These are phyloP conservation scores for Sarcophaga caerulescens DNA, from an alignment of 2,888 invertebrate species.

Conservation along the genomic window DNA sequence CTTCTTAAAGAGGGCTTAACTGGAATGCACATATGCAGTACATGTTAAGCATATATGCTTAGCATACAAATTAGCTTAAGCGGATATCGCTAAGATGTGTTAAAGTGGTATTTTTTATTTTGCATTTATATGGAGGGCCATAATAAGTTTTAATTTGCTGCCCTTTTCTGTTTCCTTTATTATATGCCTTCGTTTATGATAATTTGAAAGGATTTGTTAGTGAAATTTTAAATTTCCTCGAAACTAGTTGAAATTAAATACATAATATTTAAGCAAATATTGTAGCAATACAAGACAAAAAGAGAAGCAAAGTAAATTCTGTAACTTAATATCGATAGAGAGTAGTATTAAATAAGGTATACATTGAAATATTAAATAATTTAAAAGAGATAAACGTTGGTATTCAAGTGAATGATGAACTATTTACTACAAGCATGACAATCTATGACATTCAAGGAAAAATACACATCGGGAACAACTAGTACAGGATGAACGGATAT, in stretches of 20 bases:
- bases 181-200: not conserved
- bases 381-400: no score
- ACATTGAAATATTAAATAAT: no score
- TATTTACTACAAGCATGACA: no score
- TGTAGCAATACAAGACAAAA: not conserved
- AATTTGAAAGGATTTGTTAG: slow-evolving; percentile 28
- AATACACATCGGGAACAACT: no score
- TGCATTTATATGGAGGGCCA: not conserved
- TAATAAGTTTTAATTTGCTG: slow-evolving; percentile 57
- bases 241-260: slow-evolving; percentile 31
- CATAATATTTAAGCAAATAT: not conserved
- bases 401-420: no score
- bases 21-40: slow-evolving; percentile 2
- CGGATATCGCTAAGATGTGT: slow-evolving; percentile 44
- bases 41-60: slow-evolving; percentile 53
- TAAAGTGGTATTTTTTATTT: not conserved
- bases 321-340: not conserved
- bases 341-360: not conserved
- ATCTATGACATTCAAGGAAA: no score
- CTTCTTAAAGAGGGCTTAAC: slow-evolving; percentile 24
- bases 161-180: not conserved
- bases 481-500: no score
- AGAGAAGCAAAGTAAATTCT: not conserved
- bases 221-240: slow-evolving; percentile 50
- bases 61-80: slow-evolving; percentile 67